phyloP scores from a whole-genome alignment of 2,113 vertebrate species.

The Recurvirostra avosetta region DNA sequence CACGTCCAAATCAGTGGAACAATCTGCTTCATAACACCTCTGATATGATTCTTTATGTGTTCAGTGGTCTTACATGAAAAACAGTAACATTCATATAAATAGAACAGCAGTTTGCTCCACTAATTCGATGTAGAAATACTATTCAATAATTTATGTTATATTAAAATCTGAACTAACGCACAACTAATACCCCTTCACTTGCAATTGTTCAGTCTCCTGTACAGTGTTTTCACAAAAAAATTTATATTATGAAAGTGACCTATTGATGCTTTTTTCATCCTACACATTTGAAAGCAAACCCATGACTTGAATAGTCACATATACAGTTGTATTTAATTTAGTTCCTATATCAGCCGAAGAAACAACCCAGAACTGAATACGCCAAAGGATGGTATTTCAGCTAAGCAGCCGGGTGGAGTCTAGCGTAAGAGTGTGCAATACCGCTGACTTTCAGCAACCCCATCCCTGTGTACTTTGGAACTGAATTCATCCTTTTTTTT shows the following conservation, averaged over 20 bases:
- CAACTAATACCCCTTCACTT: background rate
- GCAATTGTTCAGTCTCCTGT: background rate
- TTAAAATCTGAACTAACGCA: background rate
- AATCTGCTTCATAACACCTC: background rate
- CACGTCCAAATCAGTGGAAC: background rate
- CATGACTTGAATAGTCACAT: background rate
- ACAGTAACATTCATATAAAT: background rate
- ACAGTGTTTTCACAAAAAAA: background rate
- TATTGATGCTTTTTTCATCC: background rate
- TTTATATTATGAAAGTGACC: background rate
- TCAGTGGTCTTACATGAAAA: background rate
- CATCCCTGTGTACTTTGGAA: background rate
- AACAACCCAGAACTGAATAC: background rate
- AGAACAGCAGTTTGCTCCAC: background rate
- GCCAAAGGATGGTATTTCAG: background rate
- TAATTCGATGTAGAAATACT: background rate
- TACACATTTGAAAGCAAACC: background rate
- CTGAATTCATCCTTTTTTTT: fast-evolving
- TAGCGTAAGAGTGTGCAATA: background rate
- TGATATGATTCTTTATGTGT: background rate
- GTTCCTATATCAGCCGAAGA: background rate
- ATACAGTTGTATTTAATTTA: background rate
- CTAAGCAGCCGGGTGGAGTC: background rate
- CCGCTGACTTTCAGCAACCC: background rate
- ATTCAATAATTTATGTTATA: background rate